Conservation (phyloP, 92 coral and sea anemone genomes). For the Pocillopora meandrina region DNA sequence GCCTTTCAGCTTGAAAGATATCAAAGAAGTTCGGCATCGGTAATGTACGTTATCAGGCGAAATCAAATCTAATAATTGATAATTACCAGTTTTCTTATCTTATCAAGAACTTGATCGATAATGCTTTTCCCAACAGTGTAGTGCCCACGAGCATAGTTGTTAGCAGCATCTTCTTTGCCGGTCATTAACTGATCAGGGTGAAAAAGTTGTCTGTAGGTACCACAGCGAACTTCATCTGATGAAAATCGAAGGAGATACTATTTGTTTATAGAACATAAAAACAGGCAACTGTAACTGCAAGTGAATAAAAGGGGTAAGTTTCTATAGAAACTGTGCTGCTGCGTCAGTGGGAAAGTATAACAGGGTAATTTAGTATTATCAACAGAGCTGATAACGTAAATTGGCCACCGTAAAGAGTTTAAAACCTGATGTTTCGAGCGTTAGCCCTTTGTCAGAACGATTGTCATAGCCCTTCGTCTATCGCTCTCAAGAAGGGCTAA, state of each 20-base stretch:
- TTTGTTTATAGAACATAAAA: background rate
- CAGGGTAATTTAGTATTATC: no score
- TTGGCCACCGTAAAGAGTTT: no score
- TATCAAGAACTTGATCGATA: conserved; percentile 75
- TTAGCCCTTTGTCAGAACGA: no score
- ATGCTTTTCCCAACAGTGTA: conserved; percentile 87
- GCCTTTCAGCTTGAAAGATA: background rate
- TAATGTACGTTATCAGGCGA: no score
- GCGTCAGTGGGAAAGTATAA: no score
- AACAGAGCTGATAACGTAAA: no score
- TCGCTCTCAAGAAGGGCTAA: no score
- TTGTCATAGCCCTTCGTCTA: no score
- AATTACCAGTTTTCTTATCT: conserved; percentile 74
- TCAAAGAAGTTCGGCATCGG: background rate
- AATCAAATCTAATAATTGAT: background rate
- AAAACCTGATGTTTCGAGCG: no score
- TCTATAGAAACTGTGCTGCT: no score
- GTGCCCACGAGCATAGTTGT: conserved; percentile 98
- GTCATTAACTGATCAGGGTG: conserved; percentile 94
- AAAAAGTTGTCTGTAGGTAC: conserved; percentile 76
- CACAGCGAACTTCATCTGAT: conserved; percentile 86
- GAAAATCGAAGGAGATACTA: background rate
- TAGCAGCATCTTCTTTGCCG: conserved; percentile 97
- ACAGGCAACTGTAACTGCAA: no score
- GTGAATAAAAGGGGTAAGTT: no score